A percentile compares a stretch with the other conserved stretches of the same genome.
phyloP scores from a whole-genome alignment of 2,888 invertebrate species.

The Dichetophora obliterata region DNA sequence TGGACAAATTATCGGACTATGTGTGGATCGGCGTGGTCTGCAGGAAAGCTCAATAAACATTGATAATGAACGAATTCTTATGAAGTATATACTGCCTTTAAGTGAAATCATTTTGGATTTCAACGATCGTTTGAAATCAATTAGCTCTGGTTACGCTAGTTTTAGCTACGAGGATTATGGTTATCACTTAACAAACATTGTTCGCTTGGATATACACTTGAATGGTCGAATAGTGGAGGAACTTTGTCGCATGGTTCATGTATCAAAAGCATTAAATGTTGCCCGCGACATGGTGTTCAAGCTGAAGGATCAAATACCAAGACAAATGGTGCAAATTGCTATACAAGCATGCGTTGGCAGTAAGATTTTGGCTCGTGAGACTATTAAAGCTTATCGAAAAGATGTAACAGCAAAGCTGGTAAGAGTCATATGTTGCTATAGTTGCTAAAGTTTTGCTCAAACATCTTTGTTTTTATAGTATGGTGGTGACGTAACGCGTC shows the following conservation, averaged over 20 bases:
- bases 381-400: slow-evolving; percentile 87
- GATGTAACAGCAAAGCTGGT: slow-evolving; percentile 95
- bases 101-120: slow-evolving; percentile 96
- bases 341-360: slow-evolving; percentile 87
- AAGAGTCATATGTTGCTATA: slow-evolving; percentile 62
- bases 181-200: slow-evolving; percentile 82
- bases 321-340: slow-evolving; percentile 88
- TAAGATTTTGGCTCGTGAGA: slow-evolving; percentile 87
- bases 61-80: slow-evolving; percentile 84
- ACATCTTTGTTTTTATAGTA: slow-evolving; percentile 73
- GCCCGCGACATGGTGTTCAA: slow-evolving; percentile 80
- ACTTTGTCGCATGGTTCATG: slow-evolving; percentile 84
- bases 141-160: slow-evolving; percentile 95
- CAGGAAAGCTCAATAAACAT: slow-evolving; percentile 78
- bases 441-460: too few species aligned
- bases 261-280: slow-evolving; percentile 75
- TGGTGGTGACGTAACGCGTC: slow-evolving; percentile 91
- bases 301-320: slow-evolving; percentile 87
- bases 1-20: slow-evolving; percentile 79
- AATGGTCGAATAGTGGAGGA: slow-evolving; percentile 89
- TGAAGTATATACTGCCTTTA: slow-evolving; percentile 88
- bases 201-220: slow-evolving; percentile 79
- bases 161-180: slow-evolving; percentile 94
- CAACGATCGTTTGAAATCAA: slow-evolving; percentile 89
- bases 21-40: slow-evolving; percentile 81